phyloP scores from a whole-genome alignment of 2,113 vertebrate species.

The Morone chrysops region DNA sequence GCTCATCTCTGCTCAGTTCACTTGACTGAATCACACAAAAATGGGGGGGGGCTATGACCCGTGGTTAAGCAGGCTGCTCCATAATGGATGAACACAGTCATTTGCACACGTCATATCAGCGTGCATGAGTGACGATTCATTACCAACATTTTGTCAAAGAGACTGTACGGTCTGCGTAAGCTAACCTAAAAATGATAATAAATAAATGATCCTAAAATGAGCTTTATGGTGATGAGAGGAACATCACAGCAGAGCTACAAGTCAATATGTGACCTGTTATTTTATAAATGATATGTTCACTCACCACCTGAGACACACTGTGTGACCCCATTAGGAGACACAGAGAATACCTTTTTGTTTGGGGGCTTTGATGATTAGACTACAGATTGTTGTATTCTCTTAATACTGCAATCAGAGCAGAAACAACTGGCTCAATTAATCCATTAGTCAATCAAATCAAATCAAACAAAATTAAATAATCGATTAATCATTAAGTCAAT shows the following conservation, averaged over 20 bases:
- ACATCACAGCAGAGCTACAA: neutral
- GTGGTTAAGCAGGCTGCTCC: conserved; percentile 69
- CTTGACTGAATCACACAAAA: conserved; percentile 63
- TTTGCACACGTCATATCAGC: conserved; percentile 47
- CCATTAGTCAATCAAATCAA: too few species aligned
- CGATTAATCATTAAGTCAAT: neutral
- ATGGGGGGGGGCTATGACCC: conserved; percentile 47
- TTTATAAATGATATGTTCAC: neutral
- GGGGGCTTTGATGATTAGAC: too few species aligned
- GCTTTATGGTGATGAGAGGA: neutral
- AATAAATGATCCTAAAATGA: conserved; percentile 3
- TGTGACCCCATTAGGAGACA: neutral
- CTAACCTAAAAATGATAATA: neutral
- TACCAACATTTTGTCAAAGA: conserved; percentile 12
- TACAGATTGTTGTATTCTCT: neutral
- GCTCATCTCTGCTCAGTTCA: conserved; percentile 68
- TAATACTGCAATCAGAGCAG: neutral
- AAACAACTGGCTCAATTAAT: neutral
- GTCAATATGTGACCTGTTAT: neutral
- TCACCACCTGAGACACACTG: neutral
- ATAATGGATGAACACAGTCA: conserved; percentile 65
- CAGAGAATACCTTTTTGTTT: neutral
- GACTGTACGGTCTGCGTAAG: neutral
- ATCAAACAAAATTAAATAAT: too few species aligned
- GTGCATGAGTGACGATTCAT: conserved; percentile 56